Percentiles rank a stretch among this genome's conserved stretches.
Evolutionary conservation across 2,888 invertebrate genomes (phyloP).

Genomic region (Chymomyza caudatula): DNA sequence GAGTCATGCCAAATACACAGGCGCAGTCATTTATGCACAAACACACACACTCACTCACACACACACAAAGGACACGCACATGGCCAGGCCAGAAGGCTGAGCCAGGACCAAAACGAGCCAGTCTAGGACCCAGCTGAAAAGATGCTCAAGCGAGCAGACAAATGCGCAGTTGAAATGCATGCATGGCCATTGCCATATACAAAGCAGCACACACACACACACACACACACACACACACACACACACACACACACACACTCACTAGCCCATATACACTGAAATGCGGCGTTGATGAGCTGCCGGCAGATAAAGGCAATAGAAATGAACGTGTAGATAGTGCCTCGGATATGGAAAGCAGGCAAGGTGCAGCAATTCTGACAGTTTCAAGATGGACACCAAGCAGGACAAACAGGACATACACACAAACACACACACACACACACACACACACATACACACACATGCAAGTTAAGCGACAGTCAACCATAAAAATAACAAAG

Average conservation of each 20-base stretch:
- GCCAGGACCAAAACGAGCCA: neutral
- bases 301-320: slow-evolving; percentile 10
- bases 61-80: slow-evolving; percentile 20
- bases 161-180: slow-evolving; percentile 60
- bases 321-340: neutral
- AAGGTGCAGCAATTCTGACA: slow-evolving; percentile 30
- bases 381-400: slow-evolving; percentile 25
- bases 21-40: slow-evolving; percentile 67
- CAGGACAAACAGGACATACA: slow-evolving; percentile 21
- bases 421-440: slow-evolving; percentile 8
- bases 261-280: slow-evolving; percentile 35
- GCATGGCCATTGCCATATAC: slow-evolving; percentile 34
- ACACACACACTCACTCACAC: slow-evolving; percentile 7
- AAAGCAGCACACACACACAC: slow-evolving; percentile 19
- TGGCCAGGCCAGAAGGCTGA: neutral
- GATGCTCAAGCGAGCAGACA: slow-evolving; percentile 58
- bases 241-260: slow-evolving; percentile 22
- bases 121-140: slow-evolving; percentile 39
- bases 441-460: slow-evolving; percentile 15
- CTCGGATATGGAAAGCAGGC: slow-evolving; percentile 1
- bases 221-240: slow-evolving; percentile 29
- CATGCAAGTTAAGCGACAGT: slow-evolving; percentile 19
- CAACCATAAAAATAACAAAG: slow-evolving; percentile 65
- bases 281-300: slow-evolving; percentile 66
- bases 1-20: slow-evolving; percentile 74